phyloP scores from a whole-genome alignment of 2,113 vertebrate genomes.

The Polypterus bichir region DNA sequence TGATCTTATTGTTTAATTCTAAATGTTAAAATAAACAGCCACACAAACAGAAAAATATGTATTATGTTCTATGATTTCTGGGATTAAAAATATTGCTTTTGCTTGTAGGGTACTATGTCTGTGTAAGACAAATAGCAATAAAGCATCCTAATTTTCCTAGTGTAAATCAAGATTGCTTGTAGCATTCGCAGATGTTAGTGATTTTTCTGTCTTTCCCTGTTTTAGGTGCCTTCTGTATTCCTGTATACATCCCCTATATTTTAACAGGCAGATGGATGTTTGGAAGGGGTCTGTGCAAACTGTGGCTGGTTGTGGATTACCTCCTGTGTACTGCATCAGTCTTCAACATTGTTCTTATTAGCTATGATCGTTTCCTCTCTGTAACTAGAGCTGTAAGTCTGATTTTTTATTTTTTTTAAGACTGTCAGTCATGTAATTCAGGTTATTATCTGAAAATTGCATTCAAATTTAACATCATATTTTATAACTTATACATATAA shows the following conservation, averaged over 20 bases:
- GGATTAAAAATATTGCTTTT: too few relatives aligned
- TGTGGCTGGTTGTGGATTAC: conserved; percentile 73
- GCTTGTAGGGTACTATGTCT: too few relatives aligned
- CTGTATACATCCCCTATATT: conserved; percentile 68
- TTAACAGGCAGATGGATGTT: conserved; percentile 53
- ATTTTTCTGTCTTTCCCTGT: not conserved
- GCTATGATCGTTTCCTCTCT: conserved; percentile 76
- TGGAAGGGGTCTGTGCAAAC: conserved; percentile 53
- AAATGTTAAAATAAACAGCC: too few relatives aligned
- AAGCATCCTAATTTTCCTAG: too few relatives aligned
- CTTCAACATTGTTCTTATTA: conserved; percentile 81
- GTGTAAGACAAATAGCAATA: too few relatives aligned
- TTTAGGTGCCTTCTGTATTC: conserved; percentile 66
- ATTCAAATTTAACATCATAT: too few relatives aligned
- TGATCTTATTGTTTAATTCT: too few relatives aligned
- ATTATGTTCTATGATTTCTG: too few relatives aligned
- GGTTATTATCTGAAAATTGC: too few relatives aligned
- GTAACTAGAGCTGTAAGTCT: conserved; percentile 78
- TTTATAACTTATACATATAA: too few relatives aligned
- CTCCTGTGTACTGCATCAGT: conserved; percentile 70
- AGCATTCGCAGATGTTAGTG: not conserved
- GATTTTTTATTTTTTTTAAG: not conserved
- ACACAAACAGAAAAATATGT: too few relatives aligned
- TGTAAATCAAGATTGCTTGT: not conserved
- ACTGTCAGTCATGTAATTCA: too few relatives aligned